Evolutionary conservation across 2,888 invertebrate genomes (phyloP), one percentile per base, ranked within the genome.

Genomic region (Chymomyza amoena): DNA sequence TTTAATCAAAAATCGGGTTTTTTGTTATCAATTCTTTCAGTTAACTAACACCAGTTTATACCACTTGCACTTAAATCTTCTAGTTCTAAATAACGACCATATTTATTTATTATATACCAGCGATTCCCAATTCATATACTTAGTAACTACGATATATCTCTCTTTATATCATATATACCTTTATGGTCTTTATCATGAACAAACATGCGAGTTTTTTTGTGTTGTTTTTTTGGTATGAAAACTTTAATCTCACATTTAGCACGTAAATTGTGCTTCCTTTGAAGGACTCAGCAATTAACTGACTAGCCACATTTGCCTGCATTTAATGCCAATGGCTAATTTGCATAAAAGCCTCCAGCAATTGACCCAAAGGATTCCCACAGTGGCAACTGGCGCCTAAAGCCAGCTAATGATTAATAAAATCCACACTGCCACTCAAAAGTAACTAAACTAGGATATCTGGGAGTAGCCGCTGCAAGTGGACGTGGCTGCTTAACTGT

Each of bases 401-500:
- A 61, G 78, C 60, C 60, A 32, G 45, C 72, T 77, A 75, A 77
- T 86, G 76, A 78, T 79, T 86, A 84, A 79, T 86, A 81, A 88
- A 87, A 79, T 73, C 76, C 81, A 77, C 78, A 72, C 77, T 18
- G 57, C 20, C 57, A 57, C 57, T 57, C 57, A 15, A 57, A 56
- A 57, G 39, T 45, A 13, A 61, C 16, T 39, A 13, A 36, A 16
- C 36, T 36, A 6, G 7, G 2, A 32, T 1, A 32, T 32, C 32
- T 32, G 32, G 54, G 20, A 5, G 54, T 54, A 54, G 6, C 16
- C 15, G 16, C 32, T 39, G 39, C 5, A 36, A 28, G 15, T 36
- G 25, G 25, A 10, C 32, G 28, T 61, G 18, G 13, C 39, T 16
- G 39, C 36, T 32, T 61, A 18, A 32, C 36, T 61, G 39, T 61